phyloP scores from a whole-genome alignment of 2,113 vertebrate genomes.

The Nothocercus julius region DNA sequence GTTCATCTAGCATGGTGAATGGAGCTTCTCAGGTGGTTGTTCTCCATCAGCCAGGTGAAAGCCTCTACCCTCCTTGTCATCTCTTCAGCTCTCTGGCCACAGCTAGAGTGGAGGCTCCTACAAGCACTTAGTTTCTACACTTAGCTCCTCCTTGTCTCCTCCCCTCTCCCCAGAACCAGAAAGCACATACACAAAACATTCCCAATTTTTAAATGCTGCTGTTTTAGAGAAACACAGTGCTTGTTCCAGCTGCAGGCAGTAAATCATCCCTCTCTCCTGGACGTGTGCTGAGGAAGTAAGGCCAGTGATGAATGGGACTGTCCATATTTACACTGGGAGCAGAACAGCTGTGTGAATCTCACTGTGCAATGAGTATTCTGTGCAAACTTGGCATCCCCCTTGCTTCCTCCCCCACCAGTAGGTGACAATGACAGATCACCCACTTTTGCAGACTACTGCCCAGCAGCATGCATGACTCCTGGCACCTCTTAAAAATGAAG shows the following conservation, averaged over 20 bases:
- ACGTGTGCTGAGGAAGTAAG: constrained; percentile 65
- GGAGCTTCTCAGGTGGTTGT: not conserved
- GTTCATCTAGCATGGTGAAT: not conserved
- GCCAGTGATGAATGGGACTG: constrained; percentile 80
- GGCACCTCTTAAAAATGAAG: not conserved
- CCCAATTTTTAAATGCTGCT: constrained; percentile 58
- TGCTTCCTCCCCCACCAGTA: not conserved
- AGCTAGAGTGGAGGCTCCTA: too few species aligned
- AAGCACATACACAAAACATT: constrained; percentile 7
- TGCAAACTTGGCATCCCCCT: constrained; percentile 53
- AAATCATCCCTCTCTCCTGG: constrained; percentile 77
- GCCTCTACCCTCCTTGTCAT: not conserved
- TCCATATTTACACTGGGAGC: constrained; percentile 74
- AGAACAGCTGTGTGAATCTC: constrained; percentile 69
- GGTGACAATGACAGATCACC: constrained; percentile 76
- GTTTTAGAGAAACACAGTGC: constrained; percentile 47
- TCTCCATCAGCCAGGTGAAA: not conserved
- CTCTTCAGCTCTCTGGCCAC: not conserved
- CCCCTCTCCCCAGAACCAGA: not conserved
- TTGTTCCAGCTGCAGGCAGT: constrained; percentile 74
- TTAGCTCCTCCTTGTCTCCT: not conserved
- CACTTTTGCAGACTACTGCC: constrained; percentile 53
- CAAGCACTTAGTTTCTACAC: too few species aligned
- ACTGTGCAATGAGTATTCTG: constrained; percentile 50
- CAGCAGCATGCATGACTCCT: constrained; percentile 27